phyloP scores from a whole-genome alignment of 2,797 vertebrate genomes.

The Melanotaenia pygmaea region DNA sequence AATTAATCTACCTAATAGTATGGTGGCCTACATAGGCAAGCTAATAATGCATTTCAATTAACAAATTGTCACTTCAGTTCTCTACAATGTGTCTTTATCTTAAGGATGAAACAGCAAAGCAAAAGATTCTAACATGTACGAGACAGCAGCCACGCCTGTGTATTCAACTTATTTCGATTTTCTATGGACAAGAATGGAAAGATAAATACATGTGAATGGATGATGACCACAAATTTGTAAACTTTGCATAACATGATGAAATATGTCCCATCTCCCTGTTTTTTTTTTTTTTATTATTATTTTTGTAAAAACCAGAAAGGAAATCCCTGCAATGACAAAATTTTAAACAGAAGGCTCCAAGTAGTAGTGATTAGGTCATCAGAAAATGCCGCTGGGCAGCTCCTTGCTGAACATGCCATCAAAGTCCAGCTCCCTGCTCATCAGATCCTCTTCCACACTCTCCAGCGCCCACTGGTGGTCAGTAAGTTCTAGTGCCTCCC shows the following conservation, averaged over 20 bases:
- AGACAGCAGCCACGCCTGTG: conserved; percentile 50
- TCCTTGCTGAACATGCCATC: conserved; percentile 99
- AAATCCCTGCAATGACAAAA: conserved; percentile 57
- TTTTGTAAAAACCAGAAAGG: conserved; percentile 19
- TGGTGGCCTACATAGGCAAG: conserved; percentile 49
- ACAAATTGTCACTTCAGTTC: conserved; percentile 29
- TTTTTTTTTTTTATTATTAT: conserved; percentile 2
- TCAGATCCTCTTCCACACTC: conserved; percentile 95
- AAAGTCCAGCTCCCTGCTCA: conserved; percentile 95
- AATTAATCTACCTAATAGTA: conserved; percentile 47
- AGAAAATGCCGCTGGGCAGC: conserved; percentile 95
- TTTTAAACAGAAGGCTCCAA: conserved; percentile 45
- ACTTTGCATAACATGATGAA: conserved; percentile 71
- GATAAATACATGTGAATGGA: conserved; percentile 45
- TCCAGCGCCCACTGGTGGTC: conserved; percentile 99
- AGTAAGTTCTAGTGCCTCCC: conserved; percentile 97
- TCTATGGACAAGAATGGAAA: conserved; percentile 50
- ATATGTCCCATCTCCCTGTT: conserved; percentile 52
- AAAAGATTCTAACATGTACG: conserved; percentile 25
- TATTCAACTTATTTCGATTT: conserved; percentile 44
- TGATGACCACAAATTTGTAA: conserved; percentile 61
- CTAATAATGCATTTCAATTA: conserved; percentile 47
- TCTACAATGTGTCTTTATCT: conserved; percentile 25
- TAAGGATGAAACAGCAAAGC: conserved; percentile 45
- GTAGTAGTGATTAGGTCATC: conserved; percentile 56